Evolutionary conservation across 2,888 invertebrate genomes (phyloP).

Genomic region (Eupeodes luniger): DNA sequence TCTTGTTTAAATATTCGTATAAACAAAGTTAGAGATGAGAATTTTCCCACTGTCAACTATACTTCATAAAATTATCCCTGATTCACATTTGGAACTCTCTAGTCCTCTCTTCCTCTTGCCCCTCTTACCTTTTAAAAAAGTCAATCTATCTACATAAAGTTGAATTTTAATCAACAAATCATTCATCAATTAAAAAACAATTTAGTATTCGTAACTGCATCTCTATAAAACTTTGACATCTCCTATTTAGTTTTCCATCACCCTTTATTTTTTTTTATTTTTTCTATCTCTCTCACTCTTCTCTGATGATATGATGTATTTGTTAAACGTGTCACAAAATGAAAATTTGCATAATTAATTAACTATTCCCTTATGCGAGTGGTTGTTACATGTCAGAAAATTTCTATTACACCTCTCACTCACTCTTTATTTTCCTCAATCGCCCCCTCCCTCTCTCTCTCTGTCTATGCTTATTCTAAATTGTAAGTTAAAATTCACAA

Average conservation of each 20-base stretch:
- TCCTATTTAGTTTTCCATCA: background rate
- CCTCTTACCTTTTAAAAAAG: background rate
- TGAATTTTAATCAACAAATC: slow-evolving; percentile 56
- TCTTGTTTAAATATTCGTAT: background rate
- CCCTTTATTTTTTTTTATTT: background rate
- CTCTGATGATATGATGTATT: background rate
- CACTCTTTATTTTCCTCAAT: background rate
- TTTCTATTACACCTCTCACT: slow-evolving; percentile 8
- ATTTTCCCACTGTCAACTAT: background rate
- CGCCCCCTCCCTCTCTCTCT: background rate
- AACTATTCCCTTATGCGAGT: slow-evolving; percentile 13
- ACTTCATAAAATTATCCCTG: background rate
- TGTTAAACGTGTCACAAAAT: slow-evolving; percentile 27
- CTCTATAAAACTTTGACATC: slow-evolving; percentile 45
- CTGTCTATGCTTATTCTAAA: background rate
- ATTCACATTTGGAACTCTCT: background rate
- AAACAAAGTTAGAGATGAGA: background rate
- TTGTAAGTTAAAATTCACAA: slow-evolving; percentile 38
- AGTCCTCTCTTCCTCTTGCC: background rate
- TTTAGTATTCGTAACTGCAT: slow-evolving; percentile 70
- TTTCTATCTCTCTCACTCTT: background rate
- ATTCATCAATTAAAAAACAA: slow-evolving; percentile 58
- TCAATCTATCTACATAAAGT: slow-evolving; percentile 37
- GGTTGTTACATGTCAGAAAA: slow-evolving; percentile 17
- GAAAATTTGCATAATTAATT: slow-evolving; percentile 62